Conservation (phyloP, 2,113 vertebrate species). For the Pluvialis apricaria region DNA sequence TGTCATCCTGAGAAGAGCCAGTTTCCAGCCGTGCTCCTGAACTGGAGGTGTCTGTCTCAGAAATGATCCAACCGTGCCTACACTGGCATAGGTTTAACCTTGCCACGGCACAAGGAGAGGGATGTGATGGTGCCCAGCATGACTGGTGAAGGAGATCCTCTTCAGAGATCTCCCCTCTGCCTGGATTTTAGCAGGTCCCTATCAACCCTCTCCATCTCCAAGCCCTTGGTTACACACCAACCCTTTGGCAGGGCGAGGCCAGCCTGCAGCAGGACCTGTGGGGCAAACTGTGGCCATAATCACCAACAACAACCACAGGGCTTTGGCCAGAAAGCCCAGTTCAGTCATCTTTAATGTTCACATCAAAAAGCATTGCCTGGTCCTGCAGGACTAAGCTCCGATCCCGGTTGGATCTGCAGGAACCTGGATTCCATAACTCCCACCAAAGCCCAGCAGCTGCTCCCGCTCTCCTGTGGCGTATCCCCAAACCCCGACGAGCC, state of each 20-base stretch:
- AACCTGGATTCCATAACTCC: fast-evolving
- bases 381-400: not conserved
- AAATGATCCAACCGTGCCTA: not conserved
- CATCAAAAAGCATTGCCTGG: not conserved
- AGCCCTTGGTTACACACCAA: not conserved
- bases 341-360: not conserved
- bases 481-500: not conserved
- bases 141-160: not conserved
- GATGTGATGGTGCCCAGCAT: not conserved
- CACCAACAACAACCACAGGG: not conserved
- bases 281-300: not conserved
- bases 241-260: not conserved
- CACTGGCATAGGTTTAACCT: not conserved
- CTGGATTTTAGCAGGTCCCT: not conserved
- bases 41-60: not conserved
- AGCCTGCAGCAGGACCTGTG: not conserved
- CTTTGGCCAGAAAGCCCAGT: not conserved
- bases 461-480: fast-evolving
- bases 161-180: not conserved
- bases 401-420: fast-evolving
- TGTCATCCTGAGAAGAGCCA: not conserved
- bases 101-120: not conserved
- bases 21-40: not conserved
- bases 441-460: not conserved
- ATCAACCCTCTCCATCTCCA: not conserved